A percentile compares a stretch with the other conserved stretches of the same genome.
Conservation (phyloP, 2,888 invertebrate species). For the Drosophila tanythrix region DNA sequence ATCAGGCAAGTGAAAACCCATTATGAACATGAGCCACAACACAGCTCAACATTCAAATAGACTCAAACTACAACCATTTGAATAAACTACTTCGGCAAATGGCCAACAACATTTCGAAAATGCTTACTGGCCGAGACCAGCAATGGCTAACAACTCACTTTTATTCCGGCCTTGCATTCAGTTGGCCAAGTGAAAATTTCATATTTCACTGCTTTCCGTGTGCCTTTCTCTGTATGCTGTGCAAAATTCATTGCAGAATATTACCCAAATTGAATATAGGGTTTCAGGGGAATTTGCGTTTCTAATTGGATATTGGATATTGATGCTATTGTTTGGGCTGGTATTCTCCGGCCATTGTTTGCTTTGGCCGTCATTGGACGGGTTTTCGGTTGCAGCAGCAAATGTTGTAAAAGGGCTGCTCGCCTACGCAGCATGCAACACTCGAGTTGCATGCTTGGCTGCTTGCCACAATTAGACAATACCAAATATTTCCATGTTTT, state of each 20-base stretch:
- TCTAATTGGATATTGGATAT: neutral
- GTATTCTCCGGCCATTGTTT: slow-evolving; percentile 25
- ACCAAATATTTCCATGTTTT: no score
- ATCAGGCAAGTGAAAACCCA: slow-evolving; percentile 66
- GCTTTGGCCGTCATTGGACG: no score
- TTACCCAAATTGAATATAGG: neutral
- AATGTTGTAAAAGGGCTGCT: slow-evolving; percentile 29
- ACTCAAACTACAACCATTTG: neutral
- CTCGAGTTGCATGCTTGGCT: neutral
- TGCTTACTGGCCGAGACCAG: neutral
- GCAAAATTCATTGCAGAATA: neutral
- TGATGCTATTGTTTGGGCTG: neutral
- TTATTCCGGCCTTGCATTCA: neutral
- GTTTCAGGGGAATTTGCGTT: neutral
- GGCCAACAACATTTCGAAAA: neutral
- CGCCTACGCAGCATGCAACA: slow-evolving; percentile 21
- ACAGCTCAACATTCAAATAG: slow-evolving; percentile 5
- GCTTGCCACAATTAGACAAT: neutral
- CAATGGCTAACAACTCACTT: neutral
- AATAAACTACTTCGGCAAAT: neutral
- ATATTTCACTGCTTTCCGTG: neutral
- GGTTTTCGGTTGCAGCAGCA: slow-evolving; percentile 42
- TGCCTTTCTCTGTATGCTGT: neutral
- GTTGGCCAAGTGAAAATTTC: neutral
- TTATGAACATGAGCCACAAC: slow-evolving; percentile 25